Evolutionary conservation across 2,888 invertebrate species (phyloP).

Genomic region (Sphaerophoria rueppellii): DNA sequence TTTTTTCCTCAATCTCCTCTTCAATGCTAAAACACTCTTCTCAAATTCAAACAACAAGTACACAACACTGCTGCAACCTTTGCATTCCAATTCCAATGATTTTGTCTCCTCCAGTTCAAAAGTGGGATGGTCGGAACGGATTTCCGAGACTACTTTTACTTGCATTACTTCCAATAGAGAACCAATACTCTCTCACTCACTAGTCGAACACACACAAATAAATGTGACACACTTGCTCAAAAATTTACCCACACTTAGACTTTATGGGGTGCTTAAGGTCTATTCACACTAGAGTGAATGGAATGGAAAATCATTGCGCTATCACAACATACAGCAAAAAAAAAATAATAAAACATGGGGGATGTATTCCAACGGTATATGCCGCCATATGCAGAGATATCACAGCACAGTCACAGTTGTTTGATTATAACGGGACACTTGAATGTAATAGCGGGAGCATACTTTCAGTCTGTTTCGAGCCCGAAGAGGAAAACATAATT

Average conservation of each 20-base stretch:
- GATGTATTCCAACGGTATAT: conserved; percentile 61
- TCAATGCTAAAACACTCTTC: background rate
- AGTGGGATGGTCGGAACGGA: conserved; percentile 49
- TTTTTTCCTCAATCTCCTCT: conserved; percentile 12
- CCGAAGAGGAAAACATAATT: conserved; percentile 72
- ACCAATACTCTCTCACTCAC: conserved; percentile 19
- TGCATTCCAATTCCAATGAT: conserved; percentile 48
- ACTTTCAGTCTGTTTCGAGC: conserved; percentile 68
- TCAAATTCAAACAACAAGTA: no score
- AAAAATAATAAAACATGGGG: conserved; percentile 44
- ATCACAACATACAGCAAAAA: conserved; percentile 14
- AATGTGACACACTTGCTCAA: background rate
- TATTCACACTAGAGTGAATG: conserved; percentile 51
- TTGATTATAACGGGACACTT: conserved; percentile 70
- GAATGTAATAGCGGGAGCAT: conserved; percentile 68
- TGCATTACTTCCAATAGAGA: conserved; percentile 52
- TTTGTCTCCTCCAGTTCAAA: conserved; percentile 19
- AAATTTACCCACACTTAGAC: conserved; percentile 29
- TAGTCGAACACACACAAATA: conserved; percentile 10
- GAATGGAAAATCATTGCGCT: conserved; percentile 51
- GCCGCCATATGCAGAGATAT: conserved; percentile 61
- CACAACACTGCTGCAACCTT: conserved; percentile 39
- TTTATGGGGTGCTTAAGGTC: conserved; percentile 48
- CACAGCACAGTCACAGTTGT: conserved; percentile 63
- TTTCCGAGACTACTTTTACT: conserved; percentile 11